Conservation (phyloP, 2,797 vertebrate genomes). For the Enteromius paludinosus region DNA sequence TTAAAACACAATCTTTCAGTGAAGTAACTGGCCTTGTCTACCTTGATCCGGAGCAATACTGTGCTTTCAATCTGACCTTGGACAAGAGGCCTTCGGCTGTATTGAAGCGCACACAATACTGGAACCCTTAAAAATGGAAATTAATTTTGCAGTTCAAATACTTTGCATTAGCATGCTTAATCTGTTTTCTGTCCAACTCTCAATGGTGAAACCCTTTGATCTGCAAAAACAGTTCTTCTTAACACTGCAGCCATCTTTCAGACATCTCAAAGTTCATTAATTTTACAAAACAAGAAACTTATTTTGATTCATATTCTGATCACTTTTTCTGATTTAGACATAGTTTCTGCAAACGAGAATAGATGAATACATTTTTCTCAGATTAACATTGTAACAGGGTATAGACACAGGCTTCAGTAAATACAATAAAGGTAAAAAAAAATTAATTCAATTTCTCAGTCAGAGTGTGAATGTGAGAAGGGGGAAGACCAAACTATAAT, state of each 20-base stretch:
- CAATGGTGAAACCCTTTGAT: slow-evolving; percentile 21
- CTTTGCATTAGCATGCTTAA: slow-evolving; percentile 18
- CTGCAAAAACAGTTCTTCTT: slow-evolving; percentile 22
- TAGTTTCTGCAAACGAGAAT: neutral
- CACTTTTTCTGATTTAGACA: neutral
- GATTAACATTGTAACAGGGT: neutral
- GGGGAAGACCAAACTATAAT: neutral
- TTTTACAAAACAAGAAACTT: neutral
- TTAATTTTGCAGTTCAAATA: slow-evolving; percentile 29
- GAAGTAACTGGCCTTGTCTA: slow-evolving; percentile 40
- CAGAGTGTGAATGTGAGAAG: neutral
- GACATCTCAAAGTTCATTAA: slow-evolving; percentile 10
- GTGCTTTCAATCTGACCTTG: slow-evolving; percentile 32
- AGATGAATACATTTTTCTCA: neutral
- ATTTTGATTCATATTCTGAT: neutral
- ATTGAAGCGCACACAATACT: slow-evolving; percentile 18
- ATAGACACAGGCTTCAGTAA: neutral
- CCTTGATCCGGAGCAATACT: slow-evolving; percentile 33
- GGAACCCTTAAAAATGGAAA: slow-evolving; percentile 21
- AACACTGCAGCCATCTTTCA: slow-evolving; percentile 5
- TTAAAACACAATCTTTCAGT: slow-evolving; percentile 15
- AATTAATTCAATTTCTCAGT: neutral
- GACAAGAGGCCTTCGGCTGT: slow-evolving; percentile 25
- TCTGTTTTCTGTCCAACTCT: neutral
- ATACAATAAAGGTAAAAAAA: neutral